Evolutionary conservation across 2,888 invertebrate genomes (phyloP).

Genomic region (Calameuta pallipes): DNA sequence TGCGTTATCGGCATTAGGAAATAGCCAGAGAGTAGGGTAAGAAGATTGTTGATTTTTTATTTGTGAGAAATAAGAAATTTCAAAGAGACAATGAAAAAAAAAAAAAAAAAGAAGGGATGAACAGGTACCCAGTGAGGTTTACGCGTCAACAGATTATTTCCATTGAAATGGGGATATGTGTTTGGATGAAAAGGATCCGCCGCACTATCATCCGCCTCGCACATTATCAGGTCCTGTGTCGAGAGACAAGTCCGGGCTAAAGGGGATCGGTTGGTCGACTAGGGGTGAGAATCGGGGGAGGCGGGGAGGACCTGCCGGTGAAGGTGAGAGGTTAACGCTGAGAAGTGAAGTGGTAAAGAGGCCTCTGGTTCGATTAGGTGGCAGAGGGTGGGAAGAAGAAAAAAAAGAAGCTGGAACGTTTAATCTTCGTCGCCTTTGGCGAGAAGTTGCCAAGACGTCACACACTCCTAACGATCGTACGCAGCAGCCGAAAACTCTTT

Average conservation of each 20-base stretch:
- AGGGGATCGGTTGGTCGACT: background rate
- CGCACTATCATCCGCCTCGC: background rate
- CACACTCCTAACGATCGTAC: background rate
- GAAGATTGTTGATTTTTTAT: too few relatives aligned
- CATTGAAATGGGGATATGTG: background rate
- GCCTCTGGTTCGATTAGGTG: background rate
- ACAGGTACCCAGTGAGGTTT: background rate
- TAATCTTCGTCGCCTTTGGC: background rate
- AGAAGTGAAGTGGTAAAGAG: background rate
- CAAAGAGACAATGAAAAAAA: background rate
- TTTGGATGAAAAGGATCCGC: background rate
- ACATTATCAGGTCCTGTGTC: background rate
- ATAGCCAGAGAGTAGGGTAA: background rate
- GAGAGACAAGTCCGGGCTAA: background rate
- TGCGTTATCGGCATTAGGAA: background rate
- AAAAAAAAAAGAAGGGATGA: accelerated
- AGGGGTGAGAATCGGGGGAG: background rate
- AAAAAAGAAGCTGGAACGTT: background rate
- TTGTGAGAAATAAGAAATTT: background rate
- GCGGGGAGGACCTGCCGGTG: background rate
- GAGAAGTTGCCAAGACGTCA: background rate
- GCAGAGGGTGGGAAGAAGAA: background rate
- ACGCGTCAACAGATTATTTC: background rate
- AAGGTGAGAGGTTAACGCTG: background rate
- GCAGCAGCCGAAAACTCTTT: background rate